Conservation (phyloP, 2,888 invertebrate species). For the Xanthorhoe spadicearia region DNA sequence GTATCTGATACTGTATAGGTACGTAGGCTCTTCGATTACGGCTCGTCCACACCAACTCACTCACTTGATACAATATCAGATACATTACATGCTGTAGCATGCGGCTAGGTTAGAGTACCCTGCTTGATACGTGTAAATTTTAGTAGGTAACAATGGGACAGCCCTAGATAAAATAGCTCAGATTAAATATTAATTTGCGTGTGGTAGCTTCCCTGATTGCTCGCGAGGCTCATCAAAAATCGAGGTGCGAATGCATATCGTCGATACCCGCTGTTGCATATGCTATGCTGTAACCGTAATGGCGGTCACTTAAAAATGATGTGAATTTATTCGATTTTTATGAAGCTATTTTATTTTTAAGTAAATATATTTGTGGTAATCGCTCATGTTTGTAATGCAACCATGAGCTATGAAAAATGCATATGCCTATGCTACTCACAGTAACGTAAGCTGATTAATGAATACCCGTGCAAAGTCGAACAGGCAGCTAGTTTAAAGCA, state of each 20-base stretch:
- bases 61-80: too few species aligned
- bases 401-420: too few species aligned
- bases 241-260: slow-evolving; percentile 40
- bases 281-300: slow-evolving; percentile 15
- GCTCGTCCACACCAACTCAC: too few species aligned
- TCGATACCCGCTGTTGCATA: slow-evolving; percentile 26
- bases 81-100: too few species aligned
- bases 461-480: too few species aligned
- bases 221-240: slow-evolving; percentile 37
- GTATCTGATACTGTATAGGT: too few species aligned
- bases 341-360: not conserved
- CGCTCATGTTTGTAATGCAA: not conserved
- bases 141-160: slow-evolving; percentile 14
- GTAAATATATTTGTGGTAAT: too few species aligned
- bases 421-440: too few species aligned
- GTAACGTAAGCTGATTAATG: too few species aligned
- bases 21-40: too few species aligned
- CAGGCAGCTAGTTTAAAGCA: too few species aligned
- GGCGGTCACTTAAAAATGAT: slow-evolving; percentile 4
- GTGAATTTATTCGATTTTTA: not conserved
- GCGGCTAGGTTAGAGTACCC: too few species aligned
- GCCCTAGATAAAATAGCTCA: slow-evolving; percentile 27
- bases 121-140: not conserved
- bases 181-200: slow-evolving; percentile 41
- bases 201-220: slow-evolving; percentile 25